phyloP scores from a whole-genome alignment of 1,140 invertebrate species.

The Lycorma delicatula region DNA sequence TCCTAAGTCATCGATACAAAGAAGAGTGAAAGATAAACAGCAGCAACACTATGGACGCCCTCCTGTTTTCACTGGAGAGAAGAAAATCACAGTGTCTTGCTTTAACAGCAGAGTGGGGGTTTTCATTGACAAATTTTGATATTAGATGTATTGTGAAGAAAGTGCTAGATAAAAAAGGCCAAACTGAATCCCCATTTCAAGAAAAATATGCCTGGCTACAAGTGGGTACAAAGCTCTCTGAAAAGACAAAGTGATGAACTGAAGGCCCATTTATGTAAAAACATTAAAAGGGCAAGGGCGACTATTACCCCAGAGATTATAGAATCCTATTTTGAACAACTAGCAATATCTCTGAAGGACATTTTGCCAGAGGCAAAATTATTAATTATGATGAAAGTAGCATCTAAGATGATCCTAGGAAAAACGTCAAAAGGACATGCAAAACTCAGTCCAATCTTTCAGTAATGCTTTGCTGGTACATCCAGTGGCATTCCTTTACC shows the following conservation, averaged over 20 bases:
- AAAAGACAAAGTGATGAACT: background rate
- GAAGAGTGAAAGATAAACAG: slow-evolving; percentile 2
- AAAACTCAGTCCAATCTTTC: background rate
- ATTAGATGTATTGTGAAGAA: too few relatives aligned
- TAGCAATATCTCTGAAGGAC: background rate
- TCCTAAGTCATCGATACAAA: background rate
- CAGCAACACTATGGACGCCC: background rate
- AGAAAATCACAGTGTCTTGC: background rate
- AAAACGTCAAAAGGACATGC: background rate
- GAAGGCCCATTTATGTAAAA: background rate
- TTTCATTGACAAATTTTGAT: too few relatives aligned
- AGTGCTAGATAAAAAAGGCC: too few relatives aligned
- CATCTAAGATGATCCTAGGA: background rate
- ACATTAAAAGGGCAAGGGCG: background rate
- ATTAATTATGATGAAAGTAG: slow-evolving; percentile 6
- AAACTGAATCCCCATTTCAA: background rate
- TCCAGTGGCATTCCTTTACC: slow-evolving; percentile 4
- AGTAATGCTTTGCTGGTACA: slow-evolving; percentile 5
- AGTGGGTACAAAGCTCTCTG: background rate
- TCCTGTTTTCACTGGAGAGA: background rate
- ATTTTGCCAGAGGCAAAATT: background rate
- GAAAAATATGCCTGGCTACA: slow-evolving; percentile 2
- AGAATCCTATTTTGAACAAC: slow-evolving; percentile 7
- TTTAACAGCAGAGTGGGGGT: background rate
- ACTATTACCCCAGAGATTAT: background rate